phyloP scores from a whole-genome alignment of 2,888 invertebrate species.

The Hesperia comma region DNA sequence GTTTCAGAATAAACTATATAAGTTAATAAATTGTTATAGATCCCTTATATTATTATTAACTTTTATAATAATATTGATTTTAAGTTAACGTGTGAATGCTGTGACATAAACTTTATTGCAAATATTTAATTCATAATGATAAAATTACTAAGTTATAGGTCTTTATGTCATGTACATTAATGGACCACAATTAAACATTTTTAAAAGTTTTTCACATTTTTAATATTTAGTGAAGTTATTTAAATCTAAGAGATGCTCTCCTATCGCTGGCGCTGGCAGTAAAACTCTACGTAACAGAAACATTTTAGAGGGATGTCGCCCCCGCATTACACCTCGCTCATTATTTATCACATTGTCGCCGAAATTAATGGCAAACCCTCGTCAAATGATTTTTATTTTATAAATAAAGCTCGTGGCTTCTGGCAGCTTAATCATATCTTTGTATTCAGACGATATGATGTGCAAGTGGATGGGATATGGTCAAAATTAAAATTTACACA shows the following conservation, averaged over 20 bases:
- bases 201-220: no score
- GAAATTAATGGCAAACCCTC: conserved; percentile 82
- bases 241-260: neutral
- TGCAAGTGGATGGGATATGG: neutral
- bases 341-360: conserved; percentile 83
- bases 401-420: conserved; percentile 69
- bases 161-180: no score
- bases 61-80: no score
- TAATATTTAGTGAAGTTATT: no score
- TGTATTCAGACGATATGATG: conserved; percentile 49
- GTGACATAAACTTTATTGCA: no score
- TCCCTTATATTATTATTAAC: no score
- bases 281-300: conserved; percentile 39
- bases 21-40: no score
- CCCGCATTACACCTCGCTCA: conserved; percentile 80
- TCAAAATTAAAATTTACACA: neutral
- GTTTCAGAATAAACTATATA: no score
- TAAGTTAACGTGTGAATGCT: no score
- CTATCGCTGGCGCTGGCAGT: neutral
- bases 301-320: conserved; percentile 65
- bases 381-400: conserved; percentile 82
- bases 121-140: no score
- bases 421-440: conserved; percentile 83
- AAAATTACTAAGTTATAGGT: no score
- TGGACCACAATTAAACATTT: no score